Percentiles rank a stretch among this genome's conserved stretches.
Conservation (phyloP, 2,888 invertebrate genomes). For the Drosophila paucipuncta region DNA sequence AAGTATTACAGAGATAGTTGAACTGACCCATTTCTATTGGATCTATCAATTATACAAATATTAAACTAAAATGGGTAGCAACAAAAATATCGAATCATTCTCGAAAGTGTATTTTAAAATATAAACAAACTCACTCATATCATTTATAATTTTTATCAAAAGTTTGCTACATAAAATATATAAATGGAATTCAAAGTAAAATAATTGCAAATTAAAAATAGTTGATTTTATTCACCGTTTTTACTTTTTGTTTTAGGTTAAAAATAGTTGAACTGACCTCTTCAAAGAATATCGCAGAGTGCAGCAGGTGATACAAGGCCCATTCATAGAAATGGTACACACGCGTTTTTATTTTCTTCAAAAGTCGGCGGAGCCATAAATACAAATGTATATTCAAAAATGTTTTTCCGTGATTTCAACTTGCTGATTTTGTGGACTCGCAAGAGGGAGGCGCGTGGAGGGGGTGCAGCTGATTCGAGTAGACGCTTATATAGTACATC, state of each 20-base stretch:
- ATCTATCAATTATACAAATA: neutral
- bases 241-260: neutral
- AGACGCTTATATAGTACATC: conserved; percentile 53
- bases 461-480: conserved; percentile 17
- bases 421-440: conserved; percentile 10
- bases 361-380: conserved; percentile 24
- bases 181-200: neutral
- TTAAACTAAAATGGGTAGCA: neutral
- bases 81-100: neutral
- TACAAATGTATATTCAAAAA: conserved; percentile 32
- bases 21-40: neutral
- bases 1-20: neutral
- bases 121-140: neutral
- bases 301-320: conserved; percentile 36
- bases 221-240: neutral
- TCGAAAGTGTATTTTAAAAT: no score
- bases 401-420: conserved; percentile 59
- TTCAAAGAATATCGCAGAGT: conserved; percentile 8
- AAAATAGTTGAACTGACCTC: conserved; percentile 7
- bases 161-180: neutral
- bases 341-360: conserved; percentile 4
- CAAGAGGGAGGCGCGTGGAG: neutral
- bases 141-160: neutral
- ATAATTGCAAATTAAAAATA: neutral
- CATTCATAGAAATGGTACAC: conserved; percentile 56